Base-by-base conservation (phyloP, 2,888 invertebrate genomes). In the Idaea aversata region DNA sequence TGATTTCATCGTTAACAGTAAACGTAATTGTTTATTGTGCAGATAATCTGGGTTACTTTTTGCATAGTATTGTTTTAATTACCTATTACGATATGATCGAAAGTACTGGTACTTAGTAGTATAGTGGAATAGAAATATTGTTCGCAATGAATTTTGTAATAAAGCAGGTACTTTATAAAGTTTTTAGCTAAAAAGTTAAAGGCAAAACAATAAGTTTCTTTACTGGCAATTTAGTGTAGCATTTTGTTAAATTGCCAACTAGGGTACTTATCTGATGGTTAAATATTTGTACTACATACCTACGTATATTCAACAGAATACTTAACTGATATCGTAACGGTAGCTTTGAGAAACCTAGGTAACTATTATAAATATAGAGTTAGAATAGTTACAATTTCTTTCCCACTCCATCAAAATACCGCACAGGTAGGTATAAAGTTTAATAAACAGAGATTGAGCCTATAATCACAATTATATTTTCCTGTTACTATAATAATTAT, bases 401-500 rank as follows among this genome's bases (percentile, higher is more conserved):
- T 81, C 79, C 75, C 80, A 83, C 85, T 86, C 79, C 75, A 70
- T 62, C 65, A 69, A 70, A 74, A 47, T 10, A 47, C 47, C 47
- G 47, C 13, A 47, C 47, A 47, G 47, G 47, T 47, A 47, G 47
- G 47, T 47, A 47, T 47, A 47, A 67, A 61, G 65, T 64, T 67
- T 63, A 63, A 69, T 66, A 75, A 74, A 65, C 61, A 72, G 71
- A 72, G 71, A 66, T 70, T 73, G 73, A 68, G 75, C 68, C 72
- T 75, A 74, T 82, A 82, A 86, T 84, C 82, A 83, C 79, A 82
- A 78, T 81, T 77, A 82, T 82, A 75, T 80, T 81, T 80, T 74
- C 77, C 78, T 80, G 80, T 78, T 79, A 79, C 78, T 47, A 47
- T 47, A 47, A 47, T 47, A 47, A 47, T 47, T 47, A 47, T 47